These are phyloP conservation scores for Sebastes itinus DNA, from an alignment of 2,797 vertebrate genomes.

Conservation along the genomic window DNA sequence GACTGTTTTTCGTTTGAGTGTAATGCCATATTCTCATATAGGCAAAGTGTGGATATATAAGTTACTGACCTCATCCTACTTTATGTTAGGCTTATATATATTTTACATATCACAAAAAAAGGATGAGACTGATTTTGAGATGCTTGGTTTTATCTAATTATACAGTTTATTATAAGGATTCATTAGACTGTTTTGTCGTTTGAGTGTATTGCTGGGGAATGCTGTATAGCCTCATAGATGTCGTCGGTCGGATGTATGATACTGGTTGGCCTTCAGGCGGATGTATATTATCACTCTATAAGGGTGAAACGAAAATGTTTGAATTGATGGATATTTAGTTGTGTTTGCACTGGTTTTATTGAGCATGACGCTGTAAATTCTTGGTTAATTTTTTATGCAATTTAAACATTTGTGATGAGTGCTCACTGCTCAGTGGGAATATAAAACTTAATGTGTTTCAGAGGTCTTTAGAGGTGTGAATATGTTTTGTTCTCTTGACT, in stretches of 20 bases:
- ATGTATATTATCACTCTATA: not conserved
- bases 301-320: not conserved
- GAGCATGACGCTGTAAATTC: not conserved
- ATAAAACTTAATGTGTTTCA: conserved; percentile 19
- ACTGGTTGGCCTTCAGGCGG: conserved; percentile 17
- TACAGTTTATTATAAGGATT: conserved; percentile 1
- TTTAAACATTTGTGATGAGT: conserved; percentile 29
- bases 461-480: conserved; percentile 23
- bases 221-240: conserved; percentile 1
- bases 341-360: conserved; percentile 9
- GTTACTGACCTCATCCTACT: conserved; percentile 8
- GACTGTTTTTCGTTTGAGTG: not conserved
- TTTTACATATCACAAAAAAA: not conserved
- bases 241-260: not conserved
- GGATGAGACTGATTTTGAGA: not conserved
- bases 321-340: not conserved
- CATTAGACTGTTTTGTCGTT: not conserved
- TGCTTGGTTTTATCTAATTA: not conserved
- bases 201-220: not conserved
- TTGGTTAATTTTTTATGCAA: not conserved
- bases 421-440: conserved; percentile 1
- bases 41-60: not conserved
- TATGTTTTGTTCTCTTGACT: conserved; percentile 31
- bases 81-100: not conserved
- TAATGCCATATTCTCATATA: not conserved